Conservation (phyloP, 2,113 vertebrate species). For the Etheostoma cragini region DNA sequence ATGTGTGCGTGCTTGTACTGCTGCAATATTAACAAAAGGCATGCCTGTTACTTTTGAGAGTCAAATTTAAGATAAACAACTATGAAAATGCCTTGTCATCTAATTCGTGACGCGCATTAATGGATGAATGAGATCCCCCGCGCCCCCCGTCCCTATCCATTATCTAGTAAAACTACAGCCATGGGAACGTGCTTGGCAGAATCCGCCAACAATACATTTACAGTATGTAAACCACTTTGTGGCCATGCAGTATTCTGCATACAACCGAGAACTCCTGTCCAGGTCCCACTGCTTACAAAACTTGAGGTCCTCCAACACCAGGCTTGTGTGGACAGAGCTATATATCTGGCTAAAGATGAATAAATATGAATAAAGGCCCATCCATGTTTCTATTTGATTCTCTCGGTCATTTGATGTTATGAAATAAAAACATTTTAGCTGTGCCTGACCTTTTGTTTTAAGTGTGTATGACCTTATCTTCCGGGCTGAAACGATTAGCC, state of each 20-base stretch:
- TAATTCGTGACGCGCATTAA: background rate
- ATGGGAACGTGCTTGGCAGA: slow-evolving; percentile 21
- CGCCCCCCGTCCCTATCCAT: slow-evolving; percentile 33
- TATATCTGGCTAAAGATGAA: background rate
- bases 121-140: slow-evolving; percentile 45
- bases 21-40: background rate
- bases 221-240: background rate
- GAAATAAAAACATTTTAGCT: slow-evolving; percentile 14
- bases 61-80: background rate
- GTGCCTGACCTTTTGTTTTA: background rate
- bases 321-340: background rate
- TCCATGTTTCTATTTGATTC: background rate
- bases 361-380: background rate
- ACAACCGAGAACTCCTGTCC: background rate
- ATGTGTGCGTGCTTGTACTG: slow-evolving; percentile 9
- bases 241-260: background rate
- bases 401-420: background rate
- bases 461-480: background rate
- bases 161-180: slow-evolving; percentile 14
- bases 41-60: background rate
- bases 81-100: background rate
- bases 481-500: background rate
- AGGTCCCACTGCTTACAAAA: background rate
- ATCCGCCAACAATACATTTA: background rate
- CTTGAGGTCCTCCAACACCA: background rate